A percentile compares a stretch with the other conserved stretches of the same genome.
These are phyloP conservation scores for Carterocephalus palaemon DNA, from an alignment of 2,888 invertebrate species.

Conservation along the genomic window DNA sequence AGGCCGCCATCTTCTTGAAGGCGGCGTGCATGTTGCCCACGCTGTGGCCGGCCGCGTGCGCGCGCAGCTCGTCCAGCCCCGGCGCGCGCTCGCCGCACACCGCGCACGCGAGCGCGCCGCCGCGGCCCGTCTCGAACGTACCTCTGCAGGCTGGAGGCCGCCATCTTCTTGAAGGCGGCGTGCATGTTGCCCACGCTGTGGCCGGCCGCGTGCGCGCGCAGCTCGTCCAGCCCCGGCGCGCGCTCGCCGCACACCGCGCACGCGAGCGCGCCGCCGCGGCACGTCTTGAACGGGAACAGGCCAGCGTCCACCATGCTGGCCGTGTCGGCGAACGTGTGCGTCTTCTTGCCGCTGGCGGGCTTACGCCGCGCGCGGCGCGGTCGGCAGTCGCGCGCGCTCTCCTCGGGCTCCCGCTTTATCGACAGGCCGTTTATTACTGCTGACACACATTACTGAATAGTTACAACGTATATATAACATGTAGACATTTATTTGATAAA, in stretches of 20 bases:
- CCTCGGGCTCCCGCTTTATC: conserved; percentile 49
- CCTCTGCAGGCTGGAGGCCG: conserved; percentile 55
- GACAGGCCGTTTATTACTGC: conserved; percentile 47
- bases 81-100: conserved; percentile 63
- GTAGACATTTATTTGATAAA: background rate
- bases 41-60: conserved; percentile 52
- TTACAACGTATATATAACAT: conserved; percentile 31
- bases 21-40: conserved; percentile 52
- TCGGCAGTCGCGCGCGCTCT: conserved; percentile 32
- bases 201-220: conserved; percentile 38
- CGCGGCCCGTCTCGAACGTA: conserved; percentile 63
- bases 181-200: conserved; percentile 43
- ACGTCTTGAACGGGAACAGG: conserved; percentile 64
- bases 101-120: conserved; percentile 49
- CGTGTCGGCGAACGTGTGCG: conserved; percentile 45
- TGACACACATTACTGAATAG: too few species aligned
- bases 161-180: conserved; percentile 51
- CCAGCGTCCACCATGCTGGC: conserved; percentile 54
- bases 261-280: conserved; percentile 47
- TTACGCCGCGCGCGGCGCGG: conserved; percentile 40
- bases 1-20: conserved; percentile 63
- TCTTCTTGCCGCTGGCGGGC: conserved; percentile 40
- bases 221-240: conserved; percentile 34
- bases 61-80: conserved; percentile 54
- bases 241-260: conserved; percentile 62